phyloP scores from a whole-genome alignment of 2,888 invertebrate species.

The Pandemis heparana region DNA sequence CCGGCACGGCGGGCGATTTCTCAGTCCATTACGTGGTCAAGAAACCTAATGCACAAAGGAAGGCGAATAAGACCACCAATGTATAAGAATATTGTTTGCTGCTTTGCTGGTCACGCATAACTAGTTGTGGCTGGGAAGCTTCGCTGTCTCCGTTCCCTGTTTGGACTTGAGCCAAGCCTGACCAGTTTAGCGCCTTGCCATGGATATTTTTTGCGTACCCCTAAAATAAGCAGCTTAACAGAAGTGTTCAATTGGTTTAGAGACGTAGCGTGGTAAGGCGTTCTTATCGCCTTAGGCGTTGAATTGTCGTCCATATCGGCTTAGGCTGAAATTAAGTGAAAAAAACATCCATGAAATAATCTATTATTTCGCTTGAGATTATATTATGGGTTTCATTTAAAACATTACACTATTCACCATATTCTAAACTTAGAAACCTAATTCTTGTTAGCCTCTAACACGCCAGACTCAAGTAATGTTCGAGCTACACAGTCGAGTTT shows the following conservation, averaged over 20 bases:
- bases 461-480: background rate
- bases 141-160: constrained; percentile 44
- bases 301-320: too few species aligned
- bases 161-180: constrained; percentile 51
- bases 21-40: background rate
- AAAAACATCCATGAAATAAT: too few species aligned
- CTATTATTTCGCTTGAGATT: too few species aligned
- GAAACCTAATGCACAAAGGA: background rate
- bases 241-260: too few species aligned
- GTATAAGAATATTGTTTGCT: background rate
- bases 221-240: background rate
- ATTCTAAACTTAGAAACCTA: background rate
- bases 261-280: too few species aligned
- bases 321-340: too few species aligned
- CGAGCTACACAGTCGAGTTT: background rate
- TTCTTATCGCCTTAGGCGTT: too few species aligned
- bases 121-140: background rate
- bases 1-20: background rate
- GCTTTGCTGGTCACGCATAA: background rate
- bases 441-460: background rate
- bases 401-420: background rate
- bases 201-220: background rate
- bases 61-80: background rate
- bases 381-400: too few species aligned
- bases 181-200: constrained; percentile 40